Conservation (phyloP, 2,797 vertebrate species). For the Menidia menidia region DNA sequence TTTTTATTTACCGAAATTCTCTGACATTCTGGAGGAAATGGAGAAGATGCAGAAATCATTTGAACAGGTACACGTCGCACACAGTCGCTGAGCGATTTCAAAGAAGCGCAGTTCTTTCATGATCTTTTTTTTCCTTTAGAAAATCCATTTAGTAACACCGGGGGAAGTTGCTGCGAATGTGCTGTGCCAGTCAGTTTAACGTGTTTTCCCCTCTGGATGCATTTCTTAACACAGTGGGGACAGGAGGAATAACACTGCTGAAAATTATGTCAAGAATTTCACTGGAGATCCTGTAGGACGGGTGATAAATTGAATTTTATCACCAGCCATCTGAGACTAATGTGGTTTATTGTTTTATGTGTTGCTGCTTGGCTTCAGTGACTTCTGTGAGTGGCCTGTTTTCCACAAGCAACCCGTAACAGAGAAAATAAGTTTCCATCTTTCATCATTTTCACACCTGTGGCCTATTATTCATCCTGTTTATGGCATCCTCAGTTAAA, state of each 20-base stretch:
- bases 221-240: conserved; percentile 51
- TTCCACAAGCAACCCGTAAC: conserved; percentile 14
- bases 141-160: conserved; percentile 26
- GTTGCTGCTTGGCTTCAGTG: conserved; percentile 21
- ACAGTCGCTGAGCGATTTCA: neutral
- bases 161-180: conserved; percentile 26
- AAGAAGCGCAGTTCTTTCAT: conserved; percentile 1
- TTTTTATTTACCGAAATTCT: conserved; percentile 19
- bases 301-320: conserved; percentile 53
- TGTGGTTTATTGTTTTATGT: conserved; percentile 42
- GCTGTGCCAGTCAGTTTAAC: conserved; percentile 37
- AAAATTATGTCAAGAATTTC: conserved; percentile 42
- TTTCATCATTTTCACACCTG: neutral
- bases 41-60: conserved; percentile 3
- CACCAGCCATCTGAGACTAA: conserved; percentile 38
- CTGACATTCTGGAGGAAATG: neutral
- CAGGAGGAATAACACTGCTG: conserved; percentile 36
- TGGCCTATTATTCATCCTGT: neutral
- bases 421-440: neutral
- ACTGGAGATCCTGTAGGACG: conserved; percentile 24
- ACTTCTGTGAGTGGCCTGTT: conserved; percentile 21
- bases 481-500: neutral
- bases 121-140: conserved; percentile 14
- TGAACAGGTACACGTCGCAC: neutral
- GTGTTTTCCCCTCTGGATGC: conserved; percentile 36